These are phyloP conservation scores for Sesamia inferens DNA, from an alignment of 2,888 invertebrate genomes.

Conservation along the genomic window DNA sequence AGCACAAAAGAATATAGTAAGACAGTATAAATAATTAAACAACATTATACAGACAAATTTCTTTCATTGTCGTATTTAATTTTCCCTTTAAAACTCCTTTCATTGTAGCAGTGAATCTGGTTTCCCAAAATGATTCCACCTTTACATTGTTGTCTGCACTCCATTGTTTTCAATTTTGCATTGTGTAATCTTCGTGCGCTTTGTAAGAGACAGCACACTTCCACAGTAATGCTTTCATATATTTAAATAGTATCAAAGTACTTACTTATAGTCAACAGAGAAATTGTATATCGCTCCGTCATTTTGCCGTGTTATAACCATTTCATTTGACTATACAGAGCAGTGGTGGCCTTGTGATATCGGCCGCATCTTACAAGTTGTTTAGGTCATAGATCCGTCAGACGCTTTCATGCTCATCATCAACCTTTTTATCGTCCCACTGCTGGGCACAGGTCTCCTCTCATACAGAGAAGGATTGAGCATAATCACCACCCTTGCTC, in stretches of 20 bases:
- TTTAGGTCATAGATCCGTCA: no score
- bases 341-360: no score
- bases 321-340: no score
- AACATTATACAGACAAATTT: conserved; percentile 20
- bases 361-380: no score
- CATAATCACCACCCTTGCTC: no score
- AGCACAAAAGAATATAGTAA: background rate
- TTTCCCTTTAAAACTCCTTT: conserved; percentile 36
- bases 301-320: background rate
- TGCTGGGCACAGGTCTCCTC: no score
- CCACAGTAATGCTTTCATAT: background rate
- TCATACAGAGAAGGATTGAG: no score
- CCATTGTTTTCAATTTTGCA: conserved; percentile 52
- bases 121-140: conserved; percentile 42
- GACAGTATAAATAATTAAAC: conserved; percentile 11
- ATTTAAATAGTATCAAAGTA: background rate
- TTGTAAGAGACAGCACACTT: background rate
- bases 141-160: conserved; percentile 44
- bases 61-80: conserved; percentile 27
- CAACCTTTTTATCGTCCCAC: no score
- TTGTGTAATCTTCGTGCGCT: conserved; percentile 35
- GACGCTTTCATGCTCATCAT: no score
- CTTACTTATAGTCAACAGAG: background rate
- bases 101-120: conserved; percentile 30
- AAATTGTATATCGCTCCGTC: background rate